Evolutionary conservation across 2,888 invertebrate species (phyloP), one percentile per base, ranked within the genome.

Genomic region (Apodemia mormo): DNA sequence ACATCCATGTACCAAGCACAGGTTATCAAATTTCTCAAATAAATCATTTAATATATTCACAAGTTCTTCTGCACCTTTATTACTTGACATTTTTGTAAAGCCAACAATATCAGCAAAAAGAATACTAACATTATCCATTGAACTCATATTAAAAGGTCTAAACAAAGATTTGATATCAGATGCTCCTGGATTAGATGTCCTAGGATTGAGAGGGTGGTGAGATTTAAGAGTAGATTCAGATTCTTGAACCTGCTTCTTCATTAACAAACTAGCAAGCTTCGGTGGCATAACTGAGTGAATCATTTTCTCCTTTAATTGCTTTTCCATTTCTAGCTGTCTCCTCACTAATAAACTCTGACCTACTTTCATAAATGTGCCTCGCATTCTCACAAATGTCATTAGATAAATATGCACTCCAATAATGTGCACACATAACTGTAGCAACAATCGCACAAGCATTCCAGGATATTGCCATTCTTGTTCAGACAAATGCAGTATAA

Each of bases 281-380:
- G 98, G 98, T 9, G 99, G 99, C 99, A 99, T 99, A 71, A 99
- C 97, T 37, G 98, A 99, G 85, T 97, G 97, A 79, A 98, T 98
- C 98, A 99, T 99, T 86, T 98, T 98, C 86, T 99, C 98, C 86
- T 99, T 99, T 65, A 99, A 93, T 82, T 97, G 97, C 80, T 98
- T 98, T 85, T 99, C 99, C 94, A 97, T 95, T 88, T 98, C 98
- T 71, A 99, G 90, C 84, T 99, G 98, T 68, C 97, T 94, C 45
- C 98, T 94, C 5, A 98, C 98, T 72, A 99, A 92, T 72, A 98
- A 92, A 79, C 98, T 98, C 86, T 99, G 98, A 1, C 99, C 98
- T 68, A 97, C 98, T 94, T 98, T 98, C 96, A 98, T 98, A 88
- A 99, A 99, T 6, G 98, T 99, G 78, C 98, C 98, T 69, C 98